Conservation (phyloP, 1,140 invertebrate genomes). For the Palaemon carinicauda region DNA sequence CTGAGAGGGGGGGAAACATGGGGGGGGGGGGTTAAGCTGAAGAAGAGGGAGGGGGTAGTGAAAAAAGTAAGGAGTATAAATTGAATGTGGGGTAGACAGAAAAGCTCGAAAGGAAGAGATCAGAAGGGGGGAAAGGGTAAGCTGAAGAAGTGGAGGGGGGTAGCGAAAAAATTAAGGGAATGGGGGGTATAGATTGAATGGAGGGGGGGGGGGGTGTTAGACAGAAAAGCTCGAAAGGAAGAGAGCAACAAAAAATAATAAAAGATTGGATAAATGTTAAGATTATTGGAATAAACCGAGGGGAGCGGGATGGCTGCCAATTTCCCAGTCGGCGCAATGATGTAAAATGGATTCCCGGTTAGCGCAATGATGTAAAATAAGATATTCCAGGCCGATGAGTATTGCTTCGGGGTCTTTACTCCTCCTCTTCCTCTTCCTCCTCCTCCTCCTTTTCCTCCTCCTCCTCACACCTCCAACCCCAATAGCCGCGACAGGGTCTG, state of each 20-base stretch:
- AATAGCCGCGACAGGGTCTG: too few species aligned
- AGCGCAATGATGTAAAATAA: too few species aligned
- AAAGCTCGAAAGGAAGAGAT: neutral
- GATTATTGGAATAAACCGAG: conserved; percentile 10
- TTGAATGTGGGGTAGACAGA: too few species aligned
- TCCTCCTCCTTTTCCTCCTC: too few species aligned
- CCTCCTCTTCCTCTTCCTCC: neutral
- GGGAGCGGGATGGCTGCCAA: neutral
- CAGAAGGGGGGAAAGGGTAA: neutral
- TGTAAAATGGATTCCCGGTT: too few species aligned
- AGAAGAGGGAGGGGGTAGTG: too few species aligned
- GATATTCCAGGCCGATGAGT: neutral
- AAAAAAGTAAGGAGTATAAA: neutral
- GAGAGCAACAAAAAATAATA: neutral
- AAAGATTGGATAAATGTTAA: neutral
- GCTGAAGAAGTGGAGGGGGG: too few species aligned
- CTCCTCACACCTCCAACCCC: too few species aligned
- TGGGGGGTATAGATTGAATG: neutral
- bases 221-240: neutral
- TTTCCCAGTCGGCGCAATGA: too few species aligned
- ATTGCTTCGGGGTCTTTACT: neutral
- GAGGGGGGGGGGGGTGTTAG: too few species aligned
- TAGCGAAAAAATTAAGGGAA: too few species aligned
- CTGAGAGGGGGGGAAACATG: neutral
- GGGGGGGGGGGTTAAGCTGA: neutral